Evolutionary conservation across 2,888 invertebrate species (phyloP), one percentile per base, ranked within the genome.

Genomic region (Cryptocheilus praepositus): DNA sequence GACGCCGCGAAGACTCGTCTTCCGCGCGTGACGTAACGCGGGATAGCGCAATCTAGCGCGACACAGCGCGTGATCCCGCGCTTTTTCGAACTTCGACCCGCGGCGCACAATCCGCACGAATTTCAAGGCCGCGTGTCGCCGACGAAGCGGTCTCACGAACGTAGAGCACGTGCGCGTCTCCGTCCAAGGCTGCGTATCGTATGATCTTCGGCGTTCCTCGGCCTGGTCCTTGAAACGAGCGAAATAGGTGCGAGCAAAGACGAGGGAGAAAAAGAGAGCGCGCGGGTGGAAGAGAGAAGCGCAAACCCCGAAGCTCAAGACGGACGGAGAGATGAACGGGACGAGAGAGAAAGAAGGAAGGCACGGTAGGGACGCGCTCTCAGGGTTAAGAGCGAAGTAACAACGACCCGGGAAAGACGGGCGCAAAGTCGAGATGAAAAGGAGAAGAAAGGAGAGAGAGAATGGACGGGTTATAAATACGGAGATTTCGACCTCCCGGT

Each of bases 151-250:
- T 36, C 21, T 52, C 52, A 15, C 52, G 52, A 19, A 36, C 56
- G 22, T 25, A 21, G 45, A 70, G 65, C 74, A 74, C 74, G 74
- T 73, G 74, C 64, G 74, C 61, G 74, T 67, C 65, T 67, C 16
- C 45, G 2, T 11, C 55, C 61, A 74, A 74, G 74, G 74, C 11
- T 61, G 21, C 16, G 11, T 3, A 49, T 63, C 70, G 69, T 53
- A 69, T 28, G 73, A 70, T 73, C 74, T 67, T 70, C 65, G 68
- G 61, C 58, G 55, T 58, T 73, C 62, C 56, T 28, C 63, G 36
- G 19, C 61, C 8, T 43, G 57, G 60, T 73, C 73, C 73, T 73
- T 67, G 67, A 59, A 59, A 59, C 55, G 57, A 53, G 56, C 16
- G 53, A 61, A 53, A 61, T 36, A 61, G 43, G 43, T 53, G 45